These are phyloP conservation scores for Cyprinella venusta DNA, from an alignment of 2,797 vertebrate genomes.

Conservation along the genomic window DNA sequence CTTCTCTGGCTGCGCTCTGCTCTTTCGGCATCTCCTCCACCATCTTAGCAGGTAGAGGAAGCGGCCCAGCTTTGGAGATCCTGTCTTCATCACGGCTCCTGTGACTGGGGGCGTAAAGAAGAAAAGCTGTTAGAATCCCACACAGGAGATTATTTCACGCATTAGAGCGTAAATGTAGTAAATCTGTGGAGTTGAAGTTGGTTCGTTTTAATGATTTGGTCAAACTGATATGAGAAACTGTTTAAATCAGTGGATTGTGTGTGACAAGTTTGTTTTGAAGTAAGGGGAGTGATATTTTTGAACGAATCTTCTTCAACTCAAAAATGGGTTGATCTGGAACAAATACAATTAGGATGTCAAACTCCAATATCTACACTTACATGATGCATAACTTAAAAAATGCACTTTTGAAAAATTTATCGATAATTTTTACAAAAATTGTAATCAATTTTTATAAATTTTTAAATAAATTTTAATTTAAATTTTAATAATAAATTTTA, in stretches of 20 bases:
- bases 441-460: too few species aligned
- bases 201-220: constrained; percentile 9
- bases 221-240: background rate
- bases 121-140: background rate
- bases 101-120: constrained; percentile 84
- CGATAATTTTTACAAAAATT: too few species aligned
- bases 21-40: constrained; percentile 89
- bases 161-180: background rate
- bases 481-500: too few species aligned
- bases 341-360: background rate
- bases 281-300: background rate
- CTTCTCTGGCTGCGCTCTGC: constrained; percentile 80
- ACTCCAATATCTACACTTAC: background rate
- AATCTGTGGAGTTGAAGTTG: background rate
- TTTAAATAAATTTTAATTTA: too few species aligned
- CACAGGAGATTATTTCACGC: background rate
- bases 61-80: constrained; percentile 84
- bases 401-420: background rate
- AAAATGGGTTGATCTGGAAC: background rate
- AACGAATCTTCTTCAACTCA: background rate
- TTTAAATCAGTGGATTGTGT: background rate
- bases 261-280: background rate
- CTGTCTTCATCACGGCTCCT: constrained; percentile 94
- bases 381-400: background rate
- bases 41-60: constrained; percentile 88